Evolutionary conservation across 2,797 vertebrate genomes (phyloP).

Genomic region (Rhinatrema bivittatum): DNA sequence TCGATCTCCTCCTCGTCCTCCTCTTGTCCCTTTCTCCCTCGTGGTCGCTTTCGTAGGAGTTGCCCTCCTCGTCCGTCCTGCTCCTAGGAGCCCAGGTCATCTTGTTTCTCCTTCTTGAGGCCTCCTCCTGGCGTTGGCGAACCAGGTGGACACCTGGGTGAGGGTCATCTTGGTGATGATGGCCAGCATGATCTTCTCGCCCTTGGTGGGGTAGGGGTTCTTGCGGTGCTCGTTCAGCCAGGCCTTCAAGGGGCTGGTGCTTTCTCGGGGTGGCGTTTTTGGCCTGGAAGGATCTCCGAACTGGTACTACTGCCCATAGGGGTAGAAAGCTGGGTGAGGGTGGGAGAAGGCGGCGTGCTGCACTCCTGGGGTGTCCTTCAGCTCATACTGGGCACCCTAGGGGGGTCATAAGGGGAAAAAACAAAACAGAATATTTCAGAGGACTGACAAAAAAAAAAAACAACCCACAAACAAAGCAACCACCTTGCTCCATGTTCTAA

Average conservation of each 20-base stretch:
- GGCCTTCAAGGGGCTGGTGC: constrained; percentile 82
- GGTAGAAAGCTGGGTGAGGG: constrained; percentile 90
- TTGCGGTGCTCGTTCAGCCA: constrained; percentile 60
- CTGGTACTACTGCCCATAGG: constrained; percentile 94
- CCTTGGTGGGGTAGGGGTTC: constrained; percentile 44
- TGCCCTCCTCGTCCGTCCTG: constrained; percentile 91
- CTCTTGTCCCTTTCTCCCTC: constrained; percentile 81
- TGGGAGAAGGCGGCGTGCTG: constrained; percentile 86
- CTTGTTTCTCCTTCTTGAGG: constrained; percentile 66
- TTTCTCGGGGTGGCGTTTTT: constrained; percentile 95
- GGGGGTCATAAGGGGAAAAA: neutral
- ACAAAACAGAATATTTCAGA: no score
- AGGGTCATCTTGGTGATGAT: constrained; percentile 51
- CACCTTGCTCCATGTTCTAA: no score
- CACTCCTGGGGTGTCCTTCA: constrained; percentile 90
- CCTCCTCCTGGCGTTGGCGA: constrained; percentile 42
- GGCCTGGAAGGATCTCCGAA: constrained; percentile 96
- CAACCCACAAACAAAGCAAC: no score
- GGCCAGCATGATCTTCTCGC: constrained; percentile 44
- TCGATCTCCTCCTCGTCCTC: constrained; percentile 96
- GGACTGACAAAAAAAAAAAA: no score
- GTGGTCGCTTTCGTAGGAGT: constrained; percentile 85
- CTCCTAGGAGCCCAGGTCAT: constrained; percentile 84
- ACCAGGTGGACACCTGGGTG: constrained; percentile 47
- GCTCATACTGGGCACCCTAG: constrained; percentile 89